Percentiles rank a stretch among this genome's conserved stretches.
Conservation (phyloP, 2,888 invertebrate genomes). For the Alentia gelatinosa region DNA sequence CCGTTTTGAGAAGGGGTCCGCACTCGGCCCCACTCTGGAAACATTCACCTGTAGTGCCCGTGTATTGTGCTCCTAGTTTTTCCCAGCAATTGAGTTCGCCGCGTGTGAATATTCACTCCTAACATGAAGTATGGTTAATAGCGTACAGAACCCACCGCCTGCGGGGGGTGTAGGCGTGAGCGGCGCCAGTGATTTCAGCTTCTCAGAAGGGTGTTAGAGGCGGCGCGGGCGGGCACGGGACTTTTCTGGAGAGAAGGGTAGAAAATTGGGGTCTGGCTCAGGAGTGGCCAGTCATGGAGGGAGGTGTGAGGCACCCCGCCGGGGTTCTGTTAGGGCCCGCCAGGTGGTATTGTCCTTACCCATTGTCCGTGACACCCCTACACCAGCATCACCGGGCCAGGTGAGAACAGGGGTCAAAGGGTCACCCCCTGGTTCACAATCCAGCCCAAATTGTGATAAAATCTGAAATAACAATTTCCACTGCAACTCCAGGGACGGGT, state of each 20-base stretch:
- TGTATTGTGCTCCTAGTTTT: not conserved
- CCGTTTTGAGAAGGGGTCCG: not conserved
- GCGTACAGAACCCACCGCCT: not conserved
- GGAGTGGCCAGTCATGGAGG: not conserved
- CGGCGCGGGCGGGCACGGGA: not conserved
- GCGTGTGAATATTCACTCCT: not conserved
- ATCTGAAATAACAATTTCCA: conserved; percentile 31
- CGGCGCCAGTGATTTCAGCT: conserved; percentile 19
- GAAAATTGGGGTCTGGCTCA: conserved; percentile 16
- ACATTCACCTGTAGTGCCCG: not conserved
- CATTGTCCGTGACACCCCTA: conserved; percentile 20
- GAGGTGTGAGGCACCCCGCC: conserved; percentile 12
- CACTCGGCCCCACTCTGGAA: not conserved
- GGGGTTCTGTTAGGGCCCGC: not conserved
- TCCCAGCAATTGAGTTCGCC: conserved; percentile 2
- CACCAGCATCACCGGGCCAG: conserved; percentile 22
- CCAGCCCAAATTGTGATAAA: conserved; percentile 22
- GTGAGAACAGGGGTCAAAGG: conserved; percentile 41
- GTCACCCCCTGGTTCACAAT: conserved; percentile 5
- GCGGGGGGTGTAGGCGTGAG: not conserved
- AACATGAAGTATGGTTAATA: conserved; percentile 3
- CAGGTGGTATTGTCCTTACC: conserved; percentile 38
- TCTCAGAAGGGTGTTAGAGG: not conserved
- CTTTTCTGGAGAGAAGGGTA: conserved; percentile 24
- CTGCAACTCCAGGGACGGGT: not conserved